These are phyloP conservation scores for Netelia melanura DNA, from an alignment of 2,888 invertebrate species.

Conservation along the genomic window DNA sequence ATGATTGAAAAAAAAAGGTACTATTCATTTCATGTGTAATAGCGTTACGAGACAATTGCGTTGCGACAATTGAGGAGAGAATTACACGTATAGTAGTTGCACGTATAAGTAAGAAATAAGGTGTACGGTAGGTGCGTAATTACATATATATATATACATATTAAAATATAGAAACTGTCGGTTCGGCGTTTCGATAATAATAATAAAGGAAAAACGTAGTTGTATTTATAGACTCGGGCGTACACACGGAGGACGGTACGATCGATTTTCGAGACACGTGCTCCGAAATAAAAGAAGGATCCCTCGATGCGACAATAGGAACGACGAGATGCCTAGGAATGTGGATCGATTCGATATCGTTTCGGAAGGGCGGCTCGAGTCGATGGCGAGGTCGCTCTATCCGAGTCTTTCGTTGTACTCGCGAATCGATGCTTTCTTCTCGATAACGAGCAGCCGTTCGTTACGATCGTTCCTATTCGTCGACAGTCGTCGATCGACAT, in stretches of 20 bases:
- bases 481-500: slow-evolving; percentile 46
- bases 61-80: too few species aligned
- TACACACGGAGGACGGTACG: background rate
- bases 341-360: slow-evolving; percentile 50
- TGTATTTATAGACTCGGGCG: background rate
- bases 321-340: background rate
- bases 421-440: slow-evolving; percentile 52
- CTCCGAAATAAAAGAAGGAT: background rate
- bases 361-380: slow-evolving; percentile 9
- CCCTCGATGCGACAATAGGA: background rate
- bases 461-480: background rate
- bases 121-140: background rate
- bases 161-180: background rate
- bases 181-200: background rate
- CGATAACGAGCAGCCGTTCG: slow-evolving; percentile 3
- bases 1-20: too few species aligned
- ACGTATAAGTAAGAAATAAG: slow-evolving; percentile 14
- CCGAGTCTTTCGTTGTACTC: slow-evolving; percentile 24
- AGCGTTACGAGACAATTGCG: too few species aligned
- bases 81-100: too few species aligned
- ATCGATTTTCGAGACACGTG: background rate
- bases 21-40: too few species aligned
- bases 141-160: slow-evolving; percentile 11
- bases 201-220: background rate
- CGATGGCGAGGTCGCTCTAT: background rate